phyloP scores from a whole-genome alignment of 2,113 vertebrate species.

The Lophius piscatorius region DNA sequence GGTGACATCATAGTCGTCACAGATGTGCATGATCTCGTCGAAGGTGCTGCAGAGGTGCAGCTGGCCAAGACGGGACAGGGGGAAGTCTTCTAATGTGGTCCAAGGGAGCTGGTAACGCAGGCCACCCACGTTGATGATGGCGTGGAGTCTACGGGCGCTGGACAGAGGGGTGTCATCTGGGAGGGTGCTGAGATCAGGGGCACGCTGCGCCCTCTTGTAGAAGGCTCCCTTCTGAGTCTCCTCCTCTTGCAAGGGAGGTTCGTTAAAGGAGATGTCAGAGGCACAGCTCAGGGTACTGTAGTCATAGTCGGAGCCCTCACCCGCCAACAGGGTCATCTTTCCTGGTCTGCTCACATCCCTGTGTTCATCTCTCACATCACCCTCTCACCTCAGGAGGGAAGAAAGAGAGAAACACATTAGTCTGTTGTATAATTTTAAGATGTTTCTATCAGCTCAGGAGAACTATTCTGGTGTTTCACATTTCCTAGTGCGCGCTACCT shows the following conservation, averaged over 20 bases:
- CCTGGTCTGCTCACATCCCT: conserved; percentile 84
- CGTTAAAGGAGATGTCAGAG: conserved; percentile 88
- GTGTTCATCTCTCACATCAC: conserved; percentile 35
- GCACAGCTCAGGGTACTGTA: conserved; percentile 95
- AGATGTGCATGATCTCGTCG: conserved; percentile 94
- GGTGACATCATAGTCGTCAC: conserved; percentile 93
- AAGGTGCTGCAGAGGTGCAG: conserved; percentile 93
- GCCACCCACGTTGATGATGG: conserved; percentile 96
- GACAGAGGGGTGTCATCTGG: conserved; percentile 67
- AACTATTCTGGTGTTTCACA: too few relatives aligned
- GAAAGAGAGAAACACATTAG: too few relatives aligned
- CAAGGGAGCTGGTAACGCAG: conserved; percentile 94
- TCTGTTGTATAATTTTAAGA: too few relatives aligned
- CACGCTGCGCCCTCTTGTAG: conserved; percentile 89
- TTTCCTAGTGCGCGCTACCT: too few relatives aligned
- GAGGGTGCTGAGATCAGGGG: conserved; percentile 69
- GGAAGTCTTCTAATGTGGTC: conserved; percentile 96
- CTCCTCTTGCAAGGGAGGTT: conserved; percentile 83
- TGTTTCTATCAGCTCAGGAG: too few relatives aligned
- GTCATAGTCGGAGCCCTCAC: conserved; percentile 97
- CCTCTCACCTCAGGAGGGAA: conserved; percentile 32
- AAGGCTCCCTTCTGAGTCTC: conserved; percentile 90
- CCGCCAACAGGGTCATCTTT: conserved; percentile 95
- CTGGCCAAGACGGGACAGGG: conserved; percentile 90
- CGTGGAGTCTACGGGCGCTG: conserved; percentile 84